A percentile compares a stretch with the other conserved stretches of the same genome.
These are phyloP conservation scores for Sporophila hypoxantha DNA, from an alignment of 2,113 vertebrate genomes.

Conservation along the genomic window DNA sequence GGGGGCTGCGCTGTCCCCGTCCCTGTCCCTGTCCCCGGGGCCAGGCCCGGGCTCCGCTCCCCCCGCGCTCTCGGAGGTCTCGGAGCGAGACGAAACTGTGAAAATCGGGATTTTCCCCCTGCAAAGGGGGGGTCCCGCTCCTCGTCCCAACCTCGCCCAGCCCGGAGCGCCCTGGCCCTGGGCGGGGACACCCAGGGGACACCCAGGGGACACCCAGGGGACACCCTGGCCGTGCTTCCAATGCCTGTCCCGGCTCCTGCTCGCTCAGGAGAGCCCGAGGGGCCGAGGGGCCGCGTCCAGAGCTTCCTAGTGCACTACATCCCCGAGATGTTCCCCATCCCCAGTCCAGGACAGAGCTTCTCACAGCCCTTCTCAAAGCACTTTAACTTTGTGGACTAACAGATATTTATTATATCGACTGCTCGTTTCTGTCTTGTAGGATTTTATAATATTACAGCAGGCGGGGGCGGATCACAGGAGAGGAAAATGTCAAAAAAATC, in stretches of 20 bases:
- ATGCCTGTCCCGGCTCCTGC: neutral
- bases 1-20: neutral
- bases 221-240: neutral
- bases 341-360: neutral
- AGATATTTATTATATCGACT: slow-evolving; percentile 65
- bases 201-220: neutral
- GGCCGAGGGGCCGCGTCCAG: neutral
- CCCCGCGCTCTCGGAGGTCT: neutral
- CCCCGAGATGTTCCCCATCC: neutral
- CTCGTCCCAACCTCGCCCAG: neutral
- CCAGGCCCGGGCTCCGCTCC: neutral
- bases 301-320: slow-evolving; percentile 52
- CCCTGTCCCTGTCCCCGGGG: neutral
- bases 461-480: neutral
- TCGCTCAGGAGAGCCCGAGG: neutral
- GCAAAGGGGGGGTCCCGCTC: neutral
- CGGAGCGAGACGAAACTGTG: slow-evolving; percentile 67
- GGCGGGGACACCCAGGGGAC: neutral
- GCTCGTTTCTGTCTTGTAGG: neutral
- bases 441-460: slow-evolving; percentile 23
- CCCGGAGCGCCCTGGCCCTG: neutral
- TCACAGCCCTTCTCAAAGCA: slow-evolving; percentile 65
- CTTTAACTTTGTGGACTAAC: slow-evolving; percentile 72
- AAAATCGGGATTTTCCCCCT: slow-evolving; percentile 27
- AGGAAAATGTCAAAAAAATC: neutral